These are phyloP conservation scores for Nestor notabilis DNA, from an alignment of 2,113 vertebrate genomes.

Conservation along the genomic window DNA sequence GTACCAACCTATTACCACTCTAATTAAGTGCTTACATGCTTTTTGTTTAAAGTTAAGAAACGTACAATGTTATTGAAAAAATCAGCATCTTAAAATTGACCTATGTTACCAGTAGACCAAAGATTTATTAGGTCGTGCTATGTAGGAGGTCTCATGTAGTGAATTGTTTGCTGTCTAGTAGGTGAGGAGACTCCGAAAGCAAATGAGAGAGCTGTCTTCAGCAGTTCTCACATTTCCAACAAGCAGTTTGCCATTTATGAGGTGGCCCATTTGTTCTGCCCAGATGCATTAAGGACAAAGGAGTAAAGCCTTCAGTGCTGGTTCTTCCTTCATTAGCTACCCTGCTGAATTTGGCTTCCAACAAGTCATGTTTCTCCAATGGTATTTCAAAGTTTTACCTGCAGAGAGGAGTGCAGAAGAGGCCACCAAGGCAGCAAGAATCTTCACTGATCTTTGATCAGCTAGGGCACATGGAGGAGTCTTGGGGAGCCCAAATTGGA, in stretches of 20 bases:
- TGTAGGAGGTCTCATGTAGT: neutral
- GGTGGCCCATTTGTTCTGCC: neutral
- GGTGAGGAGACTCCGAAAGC: neutral
- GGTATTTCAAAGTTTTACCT: neutral
- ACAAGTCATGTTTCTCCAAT: neutral
- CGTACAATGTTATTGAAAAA: neutral
- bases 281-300: neutral
- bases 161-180: neutral
- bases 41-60: neutral
- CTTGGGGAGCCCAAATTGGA: neutral
- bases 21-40: neutral
- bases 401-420: neutral
- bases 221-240: neutral
- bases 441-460: neutral
- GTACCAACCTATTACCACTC: neutral
- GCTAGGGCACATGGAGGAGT: neutral
- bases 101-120: neutral
- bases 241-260: neutral
- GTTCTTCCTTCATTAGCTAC: neutral
- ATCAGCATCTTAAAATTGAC: neutral
- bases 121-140: neutral
- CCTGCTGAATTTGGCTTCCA: neutral
- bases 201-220: fast-evolving
- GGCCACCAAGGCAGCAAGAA: neutral
- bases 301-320: neutral